These are phyloP conservation scores for Saccopteryx bilineata DNA, from an alignment of 2,113 vertebrate genomes.

Conservation along the genomic window DNA sequence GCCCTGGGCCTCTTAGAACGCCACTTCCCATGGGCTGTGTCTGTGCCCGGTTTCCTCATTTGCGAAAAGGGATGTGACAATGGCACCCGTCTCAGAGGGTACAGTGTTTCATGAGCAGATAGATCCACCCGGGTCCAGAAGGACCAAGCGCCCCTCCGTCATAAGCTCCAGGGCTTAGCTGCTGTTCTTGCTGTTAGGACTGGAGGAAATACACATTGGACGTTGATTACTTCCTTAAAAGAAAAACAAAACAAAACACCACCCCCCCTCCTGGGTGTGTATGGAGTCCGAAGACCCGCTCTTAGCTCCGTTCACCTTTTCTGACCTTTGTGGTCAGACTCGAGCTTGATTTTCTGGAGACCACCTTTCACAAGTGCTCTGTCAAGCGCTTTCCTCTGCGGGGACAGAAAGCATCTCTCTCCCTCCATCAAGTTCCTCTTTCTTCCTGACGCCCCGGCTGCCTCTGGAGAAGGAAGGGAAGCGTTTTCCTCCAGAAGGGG, in stretches of 20 bases:
- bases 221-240: neutral
- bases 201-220: neutral
- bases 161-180: too few species aligned
- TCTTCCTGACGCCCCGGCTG: neutral
- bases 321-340: neutral
- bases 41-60: neutral
- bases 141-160: neutral
- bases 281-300: neutral
- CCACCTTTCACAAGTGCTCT: neutral
- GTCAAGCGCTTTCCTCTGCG: neutral
- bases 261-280: neutral
- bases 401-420: neutral
- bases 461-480: neutral
- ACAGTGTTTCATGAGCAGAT: neutral
- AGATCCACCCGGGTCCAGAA: accelerated
- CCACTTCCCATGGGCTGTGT: neutral
- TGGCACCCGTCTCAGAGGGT: neutral
- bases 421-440: neutral
- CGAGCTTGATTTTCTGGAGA: neutral
- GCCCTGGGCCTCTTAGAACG: neutral
- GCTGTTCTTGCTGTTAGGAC: neutral
- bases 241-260: neutral
- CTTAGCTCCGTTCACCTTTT: neutral
- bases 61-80: neutral
- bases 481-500: neutral